phyloP scores from a whole-genome alignment of 2,113 vertebrate genomes.

The Tenebrosternarchus preto region DNA sequence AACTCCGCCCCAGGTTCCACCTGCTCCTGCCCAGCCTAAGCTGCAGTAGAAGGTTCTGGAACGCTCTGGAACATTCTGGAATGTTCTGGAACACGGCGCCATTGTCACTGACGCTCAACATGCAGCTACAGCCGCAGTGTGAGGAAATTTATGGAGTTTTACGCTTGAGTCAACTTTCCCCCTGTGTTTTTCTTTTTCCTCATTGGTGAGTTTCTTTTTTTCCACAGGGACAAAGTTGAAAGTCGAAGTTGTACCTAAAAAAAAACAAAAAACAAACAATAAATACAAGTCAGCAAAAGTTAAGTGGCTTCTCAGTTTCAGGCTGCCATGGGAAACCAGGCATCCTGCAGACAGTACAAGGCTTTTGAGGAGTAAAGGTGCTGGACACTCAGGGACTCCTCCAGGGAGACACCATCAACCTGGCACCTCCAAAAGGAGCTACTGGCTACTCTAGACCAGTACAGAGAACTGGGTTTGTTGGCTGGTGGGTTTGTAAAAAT shows the following conservation, averaged over 20 bases:
- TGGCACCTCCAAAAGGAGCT: no score
- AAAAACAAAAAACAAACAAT: no score
- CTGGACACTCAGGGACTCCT: background rate
- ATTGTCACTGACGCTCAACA: background rate
- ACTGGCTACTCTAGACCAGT: background rate
- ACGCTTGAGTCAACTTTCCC: background rate
- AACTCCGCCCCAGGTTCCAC: no score
- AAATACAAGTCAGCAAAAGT: no score
- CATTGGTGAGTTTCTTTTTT: background rate
- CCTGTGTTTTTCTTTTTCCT: background rate
- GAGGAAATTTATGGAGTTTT: slow-evolving; percentile 6
- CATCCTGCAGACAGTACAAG: background rate
- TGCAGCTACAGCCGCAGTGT: background rate
- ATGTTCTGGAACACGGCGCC: background rate
- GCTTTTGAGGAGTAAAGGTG: background rate
- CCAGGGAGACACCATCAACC: no score
- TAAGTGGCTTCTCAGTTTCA: no score
- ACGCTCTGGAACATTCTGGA: background rate
- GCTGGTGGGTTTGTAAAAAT: background rate
- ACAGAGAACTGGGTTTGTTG: background rate
- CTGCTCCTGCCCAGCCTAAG: background rate
- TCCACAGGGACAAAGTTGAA: background rate
- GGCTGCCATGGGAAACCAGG: background rate
- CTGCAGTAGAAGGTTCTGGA: background rate
- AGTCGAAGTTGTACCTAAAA: background rate